phyloP scores from a whole-genome alignment of 1,140 invertebrate genomes.

The Popillia japonica region DNA sequence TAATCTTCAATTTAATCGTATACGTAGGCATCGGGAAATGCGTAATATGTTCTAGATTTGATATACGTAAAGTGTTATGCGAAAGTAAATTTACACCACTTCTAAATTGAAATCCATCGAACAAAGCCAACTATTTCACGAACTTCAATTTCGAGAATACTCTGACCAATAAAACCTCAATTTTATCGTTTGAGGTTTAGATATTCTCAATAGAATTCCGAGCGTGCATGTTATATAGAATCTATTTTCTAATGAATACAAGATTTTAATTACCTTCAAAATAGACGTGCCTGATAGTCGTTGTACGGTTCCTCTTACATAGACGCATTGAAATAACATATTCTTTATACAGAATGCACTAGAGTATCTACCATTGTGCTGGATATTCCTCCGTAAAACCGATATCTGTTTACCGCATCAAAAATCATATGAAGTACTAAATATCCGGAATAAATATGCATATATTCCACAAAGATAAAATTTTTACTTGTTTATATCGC shows the following conservation, averaged over 20 bases:
- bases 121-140: slow-evolving; percentile 6
- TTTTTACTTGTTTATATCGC: slow-evolving; percentile 2
- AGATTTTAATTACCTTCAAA: neutral
- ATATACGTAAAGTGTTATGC: neutral
- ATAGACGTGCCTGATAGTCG: neutral
- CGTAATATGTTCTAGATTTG: neutral
- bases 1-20: too few relatives aligned
- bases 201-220: slow-evolving; percentile 17
- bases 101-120: slow-evolving; percentile 11
- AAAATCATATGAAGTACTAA: neutral
- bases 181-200: neutral
- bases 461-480: neutral
- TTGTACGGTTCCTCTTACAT: too few relatives aligned
- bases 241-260: neutral
- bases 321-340: too few relatives aligned
- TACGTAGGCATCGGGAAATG: too few relatives aligned
- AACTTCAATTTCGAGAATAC: slow-evolving; percentile 22
- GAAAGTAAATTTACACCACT: slow-evolving; percentile 3
- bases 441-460: neutral
- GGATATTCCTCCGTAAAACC: neutral
- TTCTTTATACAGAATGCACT: too few relatives aligned
- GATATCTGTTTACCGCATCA: neutral
- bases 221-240: neutral
- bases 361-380: too few relatives aligned
- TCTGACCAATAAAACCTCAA: neutral